Base-by-base conservation (phyloP, 2,797 vertebrate species). In the Rallus crepitans region DNA sequence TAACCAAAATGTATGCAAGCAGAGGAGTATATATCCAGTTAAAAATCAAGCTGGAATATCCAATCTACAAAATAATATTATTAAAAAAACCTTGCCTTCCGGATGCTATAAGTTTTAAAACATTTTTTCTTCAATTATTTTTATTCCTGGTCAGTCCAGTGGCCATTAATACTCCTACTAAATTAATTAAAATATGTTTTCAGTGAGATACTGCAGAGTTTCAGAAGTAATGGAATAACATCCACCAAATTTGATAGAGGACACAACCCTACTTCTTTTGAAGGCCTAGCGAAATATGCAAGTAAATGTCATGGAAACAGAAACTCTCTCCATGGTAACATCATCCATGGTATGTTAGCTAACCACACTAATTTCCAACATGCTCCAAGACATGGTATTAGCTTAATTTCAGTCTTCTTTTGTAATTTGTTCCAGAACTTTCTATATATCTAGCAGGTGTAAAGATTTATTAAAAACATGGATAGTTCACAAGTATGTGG, bases 231-330 rank as follows among this genome's bases (percentile, higher is more conserved):
- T 25, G 70, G 75, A 89, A 53, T 87, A 93, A 96, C 85, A 97
- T 53, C 84, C 72, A 95, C 81, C 87, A 91, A 96, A 92, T 94
- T 65, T 95, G 60, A 94, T 7, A 96, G 77, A 92, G 97, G 97
- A 97, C 93, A 97, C 93, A 97, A 89, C 71, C 64, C 59, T 90
- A 92, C 91, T 91, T 96, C 87, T 97, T 89, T 57, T 95, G 89
- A 98, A 97, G 96, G 94, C 70, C 96, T 95, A 96, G 94, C 93
- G 97, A 97, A 97, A 98, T 82, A 96, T 96, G 97, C 92, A 97
- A 97, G 95, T 89, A 98, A 98, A 97, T 98, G 98, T 98, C 98
- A 98, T 98, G 97, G 98, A 98, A 98, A 98, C 98, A 97, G 96
- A 97, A 98, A 93, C 86, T 93, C 95, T 98, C 98, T 97, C 98